Evolutionary conservation across 2,888 invertebrate species (phyloP), one percentile per base, ranked within the genome.

Genomic region (Arge pagana): DNA sequence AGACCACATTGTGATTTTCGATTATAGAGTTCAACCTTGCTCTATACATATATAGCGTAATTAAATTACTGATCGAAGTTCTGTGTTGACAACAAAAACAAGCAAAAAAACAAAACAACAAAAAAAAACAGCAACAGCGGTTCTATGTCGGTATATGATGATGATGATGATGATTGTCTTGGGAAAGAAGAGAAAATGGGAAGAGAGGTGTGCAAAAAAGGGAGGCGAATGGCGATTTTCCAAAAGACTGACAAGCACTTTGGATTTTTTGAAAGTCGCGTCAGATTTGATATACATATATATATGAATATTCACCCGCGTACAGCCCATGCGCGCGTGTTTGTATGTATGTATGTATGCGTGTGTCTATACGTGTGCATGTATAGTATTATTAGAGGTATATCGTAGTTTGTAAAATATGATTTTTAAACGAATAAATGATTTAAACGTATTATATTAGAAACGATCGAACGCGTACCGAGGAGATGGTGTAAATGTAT

Each of bases 311-410:
- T 26, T 3, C 4, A 26, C 28, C 2, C n/a, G 28, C n/a, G 28
- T 3, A n/a, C n/a, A n/a, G 21, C 13, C 13, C 13, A 31, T 16
- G n/a, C n/a, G 28, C 4, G 28, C n/a, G 4, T 26, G 28, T 26
- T 8, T 26, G 28, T 26, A 26, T 26, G 28, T 3, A 3, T 21
- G 23, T 33, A 33, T 42, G 15, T 23, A n/a, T n/a, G 28, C n/a
- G 28, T 26, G 3, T 26, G 2, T 26, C 10, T 2, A n/a, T 26
- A n/a, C n/a, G 28, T 26, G 28, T 26, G 28, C 35, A 23, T 63
- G 61, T 58, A 72, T 74, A 75, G 74, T 75, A 75, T 75, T 75
- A 75, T 63, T 75, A 75, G 74, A 64, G 65, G 66, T 75, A 75
- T 74, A 67, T 65, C 61, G 66, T 75, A 75, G 74, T 65, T 62